phyloP scores from a whole-genome alignment of 2,888 invertebrate species.

The Anthrax anthrax region DNA sequence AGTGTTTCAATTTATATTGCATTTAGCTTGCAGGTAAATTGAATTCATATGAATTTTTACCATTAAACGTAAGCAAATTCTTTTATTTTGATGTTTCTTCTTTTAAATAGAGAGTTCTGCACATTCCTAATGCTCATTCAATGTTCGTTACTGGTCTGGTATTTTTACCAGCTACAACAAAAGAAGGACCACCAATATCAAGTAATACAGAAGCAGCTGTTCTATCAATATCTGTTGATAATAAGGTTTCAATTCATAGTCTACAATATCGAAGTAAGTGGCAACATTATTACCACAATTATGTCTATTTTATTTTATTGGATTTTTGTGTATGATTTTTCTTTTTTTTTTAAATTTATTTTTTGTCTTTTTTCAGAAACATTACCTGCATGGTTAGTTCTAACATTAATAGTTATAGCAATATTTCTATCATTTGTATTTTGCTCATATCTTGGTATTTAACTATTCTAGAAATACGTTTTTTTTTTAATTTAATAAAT shows the following conservation, averaged over 20 bases:
- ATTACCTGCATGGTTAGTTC: constrained; percentile 68
- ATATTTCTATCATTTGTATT: constrained; percentile 65
- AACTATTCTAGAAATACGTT: no score
- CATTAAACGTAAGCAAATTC: no score
- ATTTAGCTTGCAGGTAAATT: constrained; percentile 69
- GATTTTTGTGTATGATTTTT: no score
- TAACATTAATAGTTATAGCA: constrained; percentile 57
- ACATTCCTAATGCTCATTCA: constrained; percentile 73
- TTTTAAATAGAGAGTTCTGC: constrained; percentile 53
- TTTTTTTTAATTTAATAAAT: no score
- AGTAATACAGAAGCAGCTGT: constrained; percentile 73
- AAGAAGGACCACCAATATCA: constrained; percentile 56
- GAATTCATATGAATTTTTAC: not conserved
- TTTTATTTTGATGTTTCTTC: not conserved
- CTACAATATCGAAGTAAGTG: constrained; percentile 59
- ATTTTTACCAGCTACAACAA: constrained; percentile 63
- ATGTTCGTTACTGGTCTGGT: constrained; percentile 96
- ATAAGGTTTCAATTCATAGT: constrained; percentile 78
- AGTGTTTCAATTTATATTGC: constrained; percentile 81
- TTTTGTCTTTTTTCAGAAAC: constrained; percentile 51
- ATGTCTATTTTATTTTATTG: not conserved
- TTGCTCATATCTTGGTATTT: constrained; percentile 74
- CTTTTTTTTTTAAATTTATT: constrained; percentile 3
- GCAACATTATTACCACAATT: not conserved
- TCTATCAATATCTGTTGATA: constrained; percentile 90